These are phyloP conservation scores for Blomia tropicalis DNA, from an alignment of 2,888 invertebrate genomes.

Conservation along the genomic window DNA sequence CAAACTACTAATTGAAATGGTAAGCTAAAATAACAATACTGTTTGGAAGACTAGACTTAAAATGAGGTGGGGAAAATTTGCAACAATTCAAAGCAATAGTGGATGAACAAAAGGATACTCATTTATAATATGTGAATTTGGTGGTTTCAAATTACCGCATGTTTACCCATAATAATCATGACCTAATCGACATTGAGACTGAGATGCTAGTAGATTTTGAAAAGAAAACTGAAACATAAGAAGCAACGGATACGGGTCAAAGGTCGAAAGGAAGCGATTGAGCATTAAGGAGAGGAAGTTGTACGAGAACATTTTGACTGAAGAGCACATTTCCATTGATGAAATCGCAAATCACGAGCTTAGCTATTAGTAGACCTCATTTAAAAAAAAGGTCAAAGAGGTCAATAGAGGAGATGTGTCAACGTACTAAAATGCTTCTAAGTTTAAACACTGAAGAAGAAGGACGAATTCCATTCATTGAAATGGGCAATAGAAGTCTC, in stretches of 20 bases:
- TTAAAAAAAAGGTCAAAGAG: conserved; percentile 8
- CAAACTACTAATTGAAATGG: neutral
- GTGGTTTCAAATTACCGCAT: too few species aligned
- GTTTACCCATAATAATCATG: too few species aligned
- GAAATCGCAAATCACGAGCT: conserved; percentile 1
- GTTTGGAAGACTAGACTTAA: too few species aligned
- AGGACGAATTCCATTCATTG: neutral
- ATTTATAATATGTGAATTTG: too few species aligned
- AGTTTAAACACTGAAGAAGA: neutral
- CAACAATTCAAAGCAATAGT: too few species aligned
- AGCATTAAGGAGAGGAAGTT: conserved; percentile 11
- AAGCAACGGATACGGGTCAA: neutral
- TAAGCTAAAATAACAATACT: neutral
- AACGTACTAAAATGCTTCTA: too few species aligned
- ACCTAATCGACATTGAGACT: neutral
- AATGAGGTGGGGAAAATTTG: too few species aligned
- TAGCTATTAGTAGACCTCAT: neutral
- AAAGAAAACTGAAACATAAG: neutral
- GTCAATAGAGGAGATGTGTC: conserved; percentile 10
- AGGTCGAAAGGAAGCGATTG: conserved; percentile 1
- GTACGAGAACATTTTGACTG: neutral
- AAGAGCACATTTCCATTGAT: neutral
- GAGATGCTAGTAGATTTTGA: neutral
- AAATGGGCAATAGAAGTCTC: conserved; percentile 2
- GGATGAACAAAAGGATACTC: too few species aligned